phyloP scores from a whole-genome alignment of 2,113 vertebrate species.

The Camelus dromedarius region DNA sequence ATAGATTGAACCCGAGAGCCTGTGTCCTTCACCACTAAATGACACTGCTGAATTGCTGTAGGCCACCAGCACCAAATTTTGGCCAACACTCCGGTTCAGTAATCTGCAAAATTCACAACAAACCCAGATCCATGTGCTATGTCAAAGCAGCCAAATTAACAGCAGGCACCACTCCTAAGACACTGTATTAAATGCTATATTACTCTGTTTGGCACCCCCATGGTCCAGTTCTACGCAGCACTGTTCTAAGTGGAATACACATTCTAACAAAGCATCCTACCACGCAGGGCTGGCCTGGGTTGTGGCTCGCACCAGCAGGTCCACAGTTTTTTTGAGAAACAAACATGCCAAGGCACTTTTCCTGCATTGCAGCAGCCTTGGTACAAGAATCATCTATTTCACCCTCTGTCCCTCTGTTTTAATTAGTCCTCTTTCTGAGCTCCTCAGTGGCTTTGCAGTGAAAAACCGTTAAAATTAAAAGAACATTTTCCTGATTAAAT shows the following conservation, averaged over 20 bases:
- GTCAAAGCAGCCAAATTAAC: slow-evolving; percentile 44
- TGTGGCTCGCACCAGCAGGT: background rate
- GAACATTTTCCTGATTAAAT: slow-evolving; percentile 85
- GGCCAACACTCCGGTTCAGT: background rate
- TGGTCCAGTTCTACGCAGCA: slow-evolving; percentile 35
- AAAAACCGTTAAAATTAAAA: slow-evolving; percentile 84
- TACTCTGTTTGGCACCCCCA: background rate
- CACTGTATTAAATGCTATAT: slow-evolving; percentile 9
- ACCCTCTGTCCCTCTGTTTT: slow-evolving; percentile 78
- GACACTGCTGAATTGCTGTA: background rate
- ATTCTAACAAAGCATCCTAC: slow-evolving; percentile 23
- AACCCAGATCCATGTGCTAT: slow-evolving; percentile 21
- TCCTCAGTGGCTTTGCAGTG: slow-evolving; percentile 57
- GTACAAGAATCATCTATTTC: slow-evolving; percentile 57
- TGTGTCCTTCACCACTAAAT: background rate
- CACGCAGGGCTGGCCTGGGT: background rate
- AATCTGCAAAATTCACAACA: slow-evolving; percentile 41
- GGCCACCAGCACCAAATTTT: background rate
- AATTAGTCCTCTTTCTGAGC: slow-evolving; percentile 83
- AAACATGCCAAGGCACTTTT: background rate
- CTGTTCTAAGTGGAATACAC: slow-evolving; percentile 5
- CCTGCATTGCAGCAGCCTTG: background rate
- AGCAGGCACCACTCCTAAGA: slow-evolving; percentile 30
- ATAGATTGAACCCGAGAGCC: background rate
- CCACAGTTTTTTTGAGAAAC: background rate